Conservation (phyloP, 2,113 vertebrate species). For the Apeltes quadracus region DNA sequence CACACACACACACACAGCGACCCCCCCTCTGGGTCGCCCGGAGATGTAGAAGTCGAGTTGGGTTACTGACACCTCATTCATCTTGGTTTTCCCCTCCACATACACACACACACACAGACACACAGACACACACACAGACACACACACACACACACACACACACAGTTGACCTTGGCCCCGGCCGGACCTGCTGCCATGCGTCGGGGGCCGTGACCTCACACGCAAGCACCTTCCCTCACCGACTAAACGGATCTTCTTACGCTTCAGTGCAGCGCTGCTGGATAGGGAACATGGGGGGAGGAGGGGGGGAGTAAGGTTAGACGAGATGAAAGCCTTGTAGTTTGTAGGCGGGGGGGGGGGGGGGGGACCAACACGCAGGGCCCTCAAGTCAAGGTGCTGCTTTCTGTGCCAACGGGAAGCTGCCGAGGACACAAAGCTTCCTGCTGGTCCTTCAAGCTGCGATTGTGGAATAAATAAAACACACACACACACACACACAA, state of each 20-base stretch:
- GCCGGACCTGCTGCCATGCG: constrained; percentile 47
- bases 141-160: constrained; percentile 37
- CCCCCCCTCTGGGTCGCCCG: too few species aligned
- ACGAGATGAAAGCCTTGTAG: constrained; percentile 56
- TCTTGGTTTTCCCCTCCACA: too few species aligned
- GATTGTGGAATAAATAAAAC: too few species aligned
- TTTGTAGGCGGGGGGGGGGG: constrained; percentile 53
- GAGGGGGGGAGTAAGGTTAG: constrained; percentile 30
- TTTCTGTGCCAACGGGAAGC: neutral
- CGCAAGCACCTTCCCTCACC: constrained; percentile 33
- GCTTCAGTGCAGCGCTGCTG: neutral
- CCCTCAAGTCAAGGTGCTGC: constrained; percentile 37
- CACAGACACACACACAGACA: constrained; percentile 41
- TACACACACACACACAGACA: constrained; percentile 41
- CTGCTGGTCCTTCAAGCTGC: too few species aligned
- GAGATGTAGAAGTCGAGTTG: constrained; percentile 14
- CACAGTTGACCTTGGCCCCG: constrained; percentile 61
- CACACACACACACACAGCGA: neutral
- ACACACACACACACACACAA: too few species aligned
- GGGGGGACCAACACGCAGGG: neutral
- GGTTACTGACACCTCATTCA: constrained; percentile 15
- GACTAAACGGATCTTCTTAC: constrained; percentile 45
- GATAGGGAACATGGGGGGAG: constrained; percentile 4
- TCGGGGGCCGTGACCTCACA: constrained; percentile 50
- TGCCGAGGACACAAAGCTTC: too few species aligned